Evolutionary conservation across 2,888 invertebrate genomes (phyloP), one percentile per base, ranked within the genome.

Genomic region (Mesopsocus fuscifrons): DNA sequence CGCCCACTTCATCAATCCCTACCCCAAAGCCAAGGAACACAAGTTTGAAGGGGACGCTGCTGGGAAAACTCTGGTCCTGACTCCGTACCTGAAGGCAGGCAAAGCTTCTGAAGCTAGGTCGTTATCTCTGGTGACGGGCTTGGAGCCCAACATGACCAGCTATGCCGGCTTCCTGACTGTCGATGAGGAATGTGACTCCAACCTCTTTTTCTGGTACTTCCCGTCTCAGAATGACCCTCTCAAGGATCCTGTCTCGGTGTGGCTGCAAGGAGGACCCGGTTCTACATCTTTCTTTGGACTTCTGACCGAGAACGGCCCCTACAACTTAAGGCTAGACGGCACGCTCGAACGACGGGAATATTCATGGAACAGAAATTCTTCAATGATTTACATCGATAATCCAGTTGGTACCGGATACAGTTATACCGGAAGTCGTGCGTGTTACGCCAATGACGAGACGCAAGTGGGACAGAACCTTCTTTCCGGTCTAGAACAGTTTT

Each of bases 341-440:
- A 59, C 57, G 51, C 58, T 78, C 41, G 63, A 66, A 49, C 62
- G 71, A 48, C 69, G 85, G 31, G 71, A 79, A 51, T 77, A 76
- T 51, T 72, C 79, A 3, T 92, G 91, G 92, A 77, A 74, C 45
- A 61, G 69, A 26, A 73, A 72, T 15, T 83, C 84, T 57, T 77
- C 79, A 51, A 60, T 92, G 38, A 69, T 92, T 43, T 94, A 83
- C 57, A 81, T 94, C 44, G 92, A 94, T 58, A 91, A 87, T 59
- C 92, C 92, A 0, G 91, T 84, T 1, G 87, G 88, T 3, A 82
- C 88, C 3, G 92, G 92, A 0, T 92, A 79, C 56, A 91, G 91
- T 61, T 91, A 85, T 54, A 88, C 91, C 0, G 71, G 76, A 3
- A 61, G 70, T 42, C 72, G 75, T 15, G 68, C 60, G 45, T 88